These are phyloP conservation scores for Drosophila tsacasi DNA, from an alignment of 1,140 invertebrate genomes.

Conservation along the genomic window DNA sequence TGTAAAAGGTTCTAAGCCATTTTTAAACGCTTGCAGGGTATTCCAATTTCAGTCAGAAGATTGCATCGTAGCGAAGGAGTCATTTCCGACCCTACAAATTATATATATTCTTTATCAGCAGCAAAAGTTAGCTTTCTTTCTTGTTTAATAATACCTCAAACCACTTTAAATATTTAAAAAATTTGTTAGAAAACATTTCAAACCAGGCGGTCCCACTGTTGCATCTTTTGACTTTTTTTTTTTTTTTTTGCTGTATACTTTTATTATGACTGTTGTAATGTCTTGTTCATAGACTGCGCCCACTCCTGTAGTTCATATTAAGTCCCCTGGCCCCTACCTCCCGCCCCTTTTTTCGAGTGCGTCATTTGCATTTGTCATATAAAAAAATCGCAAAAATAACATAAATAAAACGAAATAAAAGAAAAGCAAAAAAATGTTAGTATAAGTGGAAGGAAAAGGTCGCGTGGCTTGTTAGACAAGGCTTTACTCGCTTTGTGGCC, in stretches of 20 bases:
- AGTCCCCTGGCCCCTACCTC: neutral
- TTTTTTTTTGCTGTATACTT: slow-evolving; percentile 4
- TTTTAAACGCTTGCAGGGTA: too few relatives aligned
- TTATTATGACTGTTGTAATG: slow-evolving; percentile 32
- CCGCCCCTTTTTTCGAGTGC: slow-evolving; percentile 30
- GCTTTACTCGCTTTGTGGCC: slow-evolving; percentile 23
- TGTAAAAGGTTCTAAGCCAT: too few relatives aligned
- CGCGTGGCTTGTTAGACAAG: slow-evolving; percentile 46
- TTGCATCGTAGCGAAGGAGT: too few relatives aligned
- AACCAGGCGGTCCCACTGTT: slow-evolving; percentile 15
- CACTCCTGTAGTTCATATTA: slow-evolving; percentile 49
- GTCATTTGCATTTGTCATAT: slow-evolving; percentile 77
- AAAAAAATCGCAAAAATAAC: slow-evolving; percentile 14
- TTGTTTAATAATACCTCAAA: too few relatives aligned
- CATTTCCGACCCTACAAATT: too few relatives aligned
- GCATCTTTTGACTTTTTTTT: slow-evolving; percentile 10
- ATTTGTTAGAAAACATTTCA: neutral
- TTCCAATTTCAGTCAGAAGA: too few relatives aligned
- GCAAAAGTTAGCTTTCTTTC: too few relatives aligned
- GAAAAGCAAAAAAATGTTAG: neutral
- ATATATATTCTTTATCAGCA: too few relatives aligned
- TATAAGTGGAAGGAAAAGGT: slow-evolving; percentile 50
- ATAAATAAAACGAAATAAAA: neutral
- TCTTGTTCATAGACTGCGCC: slow-evolving; percentile 56
- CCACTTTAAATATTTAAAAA: too few relatives aligned